Evolutionary conservation across 2,888 invertebrate genomes (phyloP).

Genomic region (Oligia fasciuncula): DNA sequence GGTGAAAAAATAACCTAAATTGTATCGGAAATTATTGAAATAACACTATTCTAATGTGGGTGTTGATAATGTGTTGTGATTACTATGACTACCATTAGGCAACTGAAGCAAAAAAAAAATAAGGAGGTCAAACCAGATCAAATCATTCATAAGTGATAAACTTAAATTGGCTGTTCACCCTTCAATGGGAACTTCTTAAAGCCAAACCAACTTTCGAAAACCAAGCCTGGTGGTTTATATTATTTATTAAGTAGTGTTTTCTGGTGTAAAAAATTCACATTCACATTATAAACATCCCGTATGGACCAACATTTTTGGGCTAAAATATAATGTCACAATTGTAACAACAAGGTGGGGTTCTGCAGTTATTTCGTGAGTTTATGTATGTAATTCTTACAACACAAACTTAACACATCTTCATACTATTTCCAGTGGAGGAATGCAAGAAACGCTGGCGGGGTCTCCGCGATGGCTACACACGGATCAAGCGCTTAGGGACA

Average conservation of each 20-base stretch:
- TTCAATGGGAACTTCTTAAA: not conserved
- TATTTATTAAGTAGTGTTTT: not conserved
- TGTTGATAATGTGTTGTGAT: not conserved
- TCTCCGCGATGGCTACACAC: slow-evolving; percentile 88
- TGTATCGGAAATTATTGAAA: not conserved
- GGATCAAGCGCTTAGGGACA: slow-evolving; percentile 84
- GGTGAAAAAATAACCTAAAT: slow-evolving; percentile 8
- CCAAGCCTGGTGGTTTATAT: not conserved
- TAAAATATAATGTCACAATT: not conserved
- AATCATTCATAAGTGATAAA: not conserved
- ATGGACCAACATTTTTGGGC: not conserved
- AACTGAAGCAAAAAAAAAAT: not conserved
- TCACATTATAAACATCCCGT: not conserved
- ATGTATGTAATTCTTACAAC: not conserved
- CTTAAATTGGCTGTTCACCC: not conserved
- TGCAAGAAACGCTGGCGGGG: slow-evolving; percentile 90
- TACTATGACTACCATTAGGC: not conserved
- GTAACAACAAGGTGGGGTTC: not conserved
- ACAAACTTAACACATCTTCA: not conserved
- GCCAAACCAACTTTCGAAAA: not conserved
- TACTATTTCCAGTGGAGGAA: slow-evolving; percentile 86
- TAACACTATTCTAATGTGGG: not conserved
- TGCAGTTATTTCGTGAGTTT: not conserved
- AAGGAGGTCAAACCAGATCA: not conserved
- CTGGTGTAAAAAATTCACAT: not conserved